Conservation (phyloP, 2,888 invertebrate species). For the Cynaeus angustus region DNA sequence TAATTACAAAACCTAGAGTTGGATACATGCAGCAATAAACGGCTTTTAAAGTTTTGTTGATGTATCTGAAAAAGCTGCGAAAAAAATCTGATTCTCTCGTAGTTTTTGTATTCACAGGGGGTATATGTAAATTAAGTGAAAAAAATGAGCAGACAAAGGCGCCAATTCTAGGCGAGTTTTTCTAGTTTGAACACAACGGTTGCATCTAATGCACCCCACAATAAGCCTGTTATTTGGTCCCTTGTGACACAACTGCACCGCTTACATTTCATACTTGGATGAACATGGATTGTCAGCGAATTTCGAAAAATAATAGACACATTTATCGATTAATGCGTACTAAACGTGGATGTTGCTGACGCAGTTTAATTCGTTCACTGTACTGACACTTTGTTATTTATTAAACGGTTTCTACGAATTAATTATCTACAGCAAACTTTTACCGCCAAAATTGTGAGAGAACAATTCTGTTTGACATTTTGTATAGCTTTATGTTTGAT, state of each 20-base stretch:
- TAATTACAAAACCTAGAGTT: conserved; percentile 15
- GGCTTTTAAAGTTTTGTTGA: conserved; percentile 17
- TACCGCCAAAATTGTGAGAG: not conserved
- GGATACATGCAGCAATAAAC: conserved; percentile 10
- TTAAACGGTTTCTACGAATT: not conserved
- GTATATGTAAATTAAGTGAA: conserved; percentile 27
- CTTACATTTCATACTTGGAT: conserved; percentile 34
- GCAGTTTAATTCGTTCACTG: not conserved
- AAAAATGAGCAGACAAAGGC: conserved; percentile 44
- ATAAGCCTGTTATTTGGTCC: conserved; percentile 42
- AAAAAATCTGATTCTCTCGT: conserved; percentile 17
- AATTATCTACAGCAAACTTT: not conserved
- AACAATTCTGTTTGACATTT: conserved; percentile 3
- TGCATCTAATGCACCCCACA: conserved; percentile 45
- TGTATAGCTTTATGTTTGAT: conserved; percentile 15
- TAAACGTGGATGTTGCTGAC: not conserved
- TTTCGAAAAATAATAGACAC: conserved; percentile 35
- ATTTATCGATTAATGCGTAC: conserved; percentile 9
- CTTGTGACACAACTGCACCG: conserved; percentile 26
- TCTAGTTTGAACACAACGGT: conserved; percentile 46
- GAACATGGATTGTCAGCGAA: not conserved
- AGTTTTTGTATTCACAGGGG: conserved; percentile 25
- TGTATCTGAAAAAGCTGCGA: conserved; percentile 15
- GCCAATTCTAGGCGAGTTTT: conserved; percentile 48
- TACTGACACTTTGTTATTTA: not conserved